Evolutionary conservation across 1,140 invertebrate genomes (phyloP).

Genomic region (Branchinecta lindahli): DNA sequence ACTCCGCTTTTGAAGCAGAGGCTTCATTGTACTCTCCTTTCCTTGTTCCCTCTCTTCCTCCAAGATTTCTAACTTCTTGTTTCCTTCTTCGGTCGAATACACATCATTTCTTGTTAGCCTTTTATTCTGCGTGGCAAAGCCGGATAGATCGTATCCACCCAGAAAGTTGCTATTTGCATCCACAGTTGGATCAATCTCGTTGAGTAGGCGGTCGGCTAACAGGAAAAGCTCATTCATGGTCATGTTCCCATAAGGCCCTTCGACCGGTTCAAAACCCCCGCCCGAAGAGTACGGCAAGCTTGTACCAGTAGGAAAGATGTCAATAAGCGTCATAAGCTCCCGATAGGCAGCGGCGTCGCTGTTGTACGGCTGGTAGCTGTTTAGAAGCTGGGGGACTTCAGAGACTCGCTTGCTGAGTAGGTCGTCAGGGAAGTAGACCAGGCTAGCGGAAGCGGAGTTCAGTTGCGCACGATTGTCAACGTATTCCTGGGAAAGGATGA

Average conservation of each 20-base stretch:
- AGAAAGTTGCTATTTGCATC: background rate
- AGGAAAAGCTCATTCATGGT: constrained; percentile 15
- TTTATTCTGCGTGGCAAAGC: background rate
- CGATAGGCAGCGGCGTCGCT: background rate
- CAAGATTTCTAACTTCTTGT: too few species aligned
- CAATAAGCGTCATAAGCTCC: background rate
- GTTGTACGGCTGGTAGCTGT: background rate
- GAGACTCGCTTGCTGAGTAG: background rate
- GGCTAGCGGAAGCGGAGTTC: background rate
- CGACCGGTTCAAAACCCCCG: constrained; percentile 11
- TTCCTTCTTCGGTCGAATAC: too few species aligned
- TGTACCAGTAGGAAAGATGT: background rate
- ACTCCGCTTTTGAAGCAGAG: too few species aligned
- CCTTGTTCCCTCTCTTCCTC: too few species aligned
- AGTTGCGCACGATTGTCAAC: constrained; percentile 1
- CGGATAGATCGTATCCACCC: background rate
- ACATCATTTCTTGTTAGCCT: too few species aligned
- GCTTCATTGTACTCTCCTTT: too few species aligned
- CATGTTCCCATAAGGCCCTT: constrained; percentile 16
- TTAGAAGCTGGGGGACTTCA: background rate
- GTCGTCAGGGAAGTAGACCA: background rate
- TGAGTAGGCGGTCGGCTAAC: constrained; percentile 14
- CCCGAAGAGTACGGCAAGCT: background rate
- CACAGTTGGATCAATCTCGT: background rate
- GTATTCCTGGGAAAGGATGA: constrained; percentile 18